Base-by-base conservation (phyloP, 64 coral and sea anemone genomes). In the Pocillopora damicornis region DNA sequence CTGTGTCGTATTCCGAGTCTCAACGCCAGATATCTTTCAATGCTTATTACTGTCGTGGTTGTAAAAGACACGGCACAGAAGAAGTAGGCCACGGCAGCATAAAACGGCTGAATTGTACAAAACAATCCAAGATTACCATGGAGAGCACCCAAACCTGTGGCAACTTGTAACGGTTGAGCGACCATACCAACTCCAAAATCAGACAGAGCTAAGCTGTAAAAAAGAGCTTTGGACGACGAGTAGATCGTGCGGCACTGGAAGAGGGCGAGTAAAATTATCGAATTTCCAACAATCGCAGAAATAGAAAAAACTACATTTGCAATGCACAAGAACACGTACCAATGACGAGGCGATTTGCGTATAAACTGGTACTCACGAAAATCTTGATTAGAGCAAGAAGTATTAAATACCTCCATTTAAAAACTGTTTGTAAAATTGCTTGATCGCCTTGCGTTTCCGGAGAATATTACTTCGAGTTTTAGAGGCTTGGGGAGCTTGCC, bases 11-110 rank as follows among this genome's bases (percentile, higher is more conserved):
- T 69, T 38, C 64, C 16, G 9, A 73, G 51, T 25, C 69, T 15
- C 8, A 92, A 14, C 1, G 90, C 90, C 6, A 87, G 62, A 45
- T 68, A 92, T 80, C 83, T 36, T 75, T 92, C 90, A n/a, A 92
- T 30, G 45, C 90, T 92, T 57, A 92, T 87, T 0, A 35, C 62
- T 42, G 83, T 57, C 18, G 79, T 65, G 7, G 81, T 92, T 4
- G 61, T 1, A 11, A 87, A 92, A 5, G 90, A 86, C 42, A 80
- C 76, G 26, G 61, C 5, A 23, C 37, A 84, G 22, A 92, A 78
- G 16, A 76, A 83, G 67, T 92, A 86, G 9, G 38, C 81, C 5
- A 73, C 81, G 23, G 65, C 38, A 72, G 81, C 81, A 36, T 73
- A 85, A 38, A 78, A 25, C 23, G 81, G 65, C 23, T 85, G 81